phyloP scores from a whole-genome alignment of 2,797 vertebrate species.

The Anguilla marmorata region DNA sequence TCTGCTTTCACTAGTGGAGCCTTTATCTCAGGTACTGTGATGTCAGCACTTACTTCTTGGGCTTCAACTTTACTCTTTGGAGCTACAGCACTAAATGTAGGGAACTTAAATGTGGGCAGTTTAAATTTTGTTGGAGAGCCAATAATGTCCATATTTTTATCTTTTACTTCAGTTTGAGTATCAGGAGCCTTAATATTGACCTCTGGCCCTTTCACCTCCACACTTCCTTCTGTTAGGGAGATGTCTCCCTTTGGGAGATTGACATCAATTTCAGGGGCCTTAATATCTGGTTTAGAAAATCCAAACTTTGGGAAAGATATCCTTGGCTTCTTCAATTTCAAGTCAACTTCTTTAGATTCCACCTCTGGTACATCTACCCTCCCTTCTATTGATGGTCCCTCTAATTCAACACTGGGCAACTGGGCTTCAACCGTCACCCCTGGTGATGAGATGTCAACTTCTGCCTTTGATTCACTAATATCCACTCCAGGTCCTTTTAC shows the following conservation, averaged over 20 bases:
- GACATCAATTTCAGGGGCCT: slow-evolving; percentile 41
- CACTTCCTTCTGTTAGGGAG: slow-evolving; percentile 40
- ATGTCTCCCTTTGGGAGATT: slow-evolving; percentile 39
- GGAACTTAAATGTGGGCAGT: slow-evolving; percentile 56
- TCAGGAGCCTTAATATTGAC: slow-evolving; percentile 29
- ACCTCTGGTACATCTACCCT: slow-evolving; percentile 32
- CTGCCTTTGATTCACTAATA: slow-evolving; percentile 5
- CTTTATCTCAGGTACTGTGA: slow-evolving; percentile 32
- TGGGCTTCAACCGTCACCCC: slow-evolving; percentile 1
- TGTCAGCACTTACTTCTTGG: slow-evolving; percentile 32
- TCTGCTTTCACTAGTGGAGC: neutral
- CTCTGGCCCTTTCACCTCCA: slow-evolving; percentile 31
- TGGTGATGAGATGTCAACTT: slow-evolving; percentile 12
- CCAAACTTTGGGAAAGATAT: slow-evolving; percentile 57
- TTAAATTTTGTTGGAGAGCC: slow-evolving; percentile 34
- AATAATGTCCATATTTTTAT: slow-evolving; percentile 35
- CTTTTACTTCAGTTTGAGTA: slow-evolving; percentile 32
- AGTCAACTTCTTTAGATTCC: slow-evolving; percentile 40
- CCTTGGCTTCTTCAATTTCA: slow-evolving; percentile 52
- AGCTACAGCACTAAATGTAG: slow-evolving; percentile 57
- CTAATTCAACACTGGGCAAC: neutral
- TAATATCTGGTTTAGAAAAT: slow-evolving; percentile 60
- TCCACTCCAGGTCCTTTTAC: neutral
- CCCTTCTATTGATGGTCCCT: slow-evolving; percentile 28
- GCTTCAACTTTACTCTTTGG: slow-evolving; percentile 45